Percentiles rank a stretch among this genome's conserved stretches.
phyloP scores from a whole-genome alignment of 2,797 vertebrate species.

The Buphagus erythrorhynchus region DNA sequence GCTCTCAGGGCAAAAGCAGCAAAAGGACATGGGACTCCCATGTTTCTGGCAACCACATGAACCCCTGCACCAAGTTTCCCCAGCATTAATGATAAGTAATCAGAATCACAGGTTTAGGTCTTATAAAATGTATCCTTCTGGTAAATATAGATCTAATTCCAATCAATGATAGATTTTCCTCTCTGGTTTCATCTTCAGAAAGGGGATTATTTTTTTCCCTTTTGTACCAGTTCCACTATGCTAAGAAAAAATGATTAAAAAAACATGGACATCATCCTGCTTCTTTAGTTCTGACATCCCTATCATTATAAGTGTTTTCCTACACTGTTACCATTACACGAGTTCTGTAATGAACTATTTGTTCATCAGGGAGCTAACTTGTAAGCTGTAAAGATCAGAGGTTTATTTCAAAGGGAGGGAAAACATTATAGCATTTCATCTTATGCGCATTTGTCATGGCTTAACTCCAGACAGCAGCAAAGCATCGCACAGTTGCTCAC shows the following conservation, averaged over 20 bases:
- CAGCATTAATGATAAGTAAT: neutral
- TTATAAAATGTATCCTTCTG: neutral
- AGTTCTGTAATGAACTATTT: conserved; percentile 36
- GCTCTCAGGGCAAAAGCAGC: neutral
- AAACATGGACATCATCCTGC: neutral
- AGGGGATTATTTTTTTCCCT: neutral
- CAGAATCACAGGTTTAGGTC: neutral
- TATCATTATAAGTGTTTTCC: conserved; percentile 22
- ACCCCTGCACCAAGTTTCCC: neutral
- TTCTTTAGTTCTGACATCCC: neutral
- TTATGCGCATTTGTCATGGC: neutral
- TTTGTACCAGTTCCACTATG: neutral
- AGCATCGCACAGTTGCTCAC: neutral
- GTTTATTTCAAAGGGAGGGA: conserved; percentile 49
- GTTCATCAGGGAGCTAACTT: conserved; percentile 12
- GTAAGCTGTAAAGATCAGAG: conserved; percentile 48
- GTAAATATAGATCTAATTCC: neutral
- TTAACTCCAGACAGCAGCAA: neutral
- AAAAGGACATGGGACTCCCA: neutral
- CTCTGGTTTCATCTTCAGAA: neutral
- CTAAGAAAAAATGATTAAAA: conserved; percentile 16
- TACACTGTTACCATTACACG: neutral
- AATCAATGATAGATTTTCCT: neutral
- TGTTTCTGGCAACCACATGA: neutral
- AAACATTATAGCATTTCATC: conserved; percentile 41